Percentiles rank a stretch among this genome's conserved stretches.
Conservation (phyloP, 2,797 vertebrate species). For the Dipus sagitta region DNA sequence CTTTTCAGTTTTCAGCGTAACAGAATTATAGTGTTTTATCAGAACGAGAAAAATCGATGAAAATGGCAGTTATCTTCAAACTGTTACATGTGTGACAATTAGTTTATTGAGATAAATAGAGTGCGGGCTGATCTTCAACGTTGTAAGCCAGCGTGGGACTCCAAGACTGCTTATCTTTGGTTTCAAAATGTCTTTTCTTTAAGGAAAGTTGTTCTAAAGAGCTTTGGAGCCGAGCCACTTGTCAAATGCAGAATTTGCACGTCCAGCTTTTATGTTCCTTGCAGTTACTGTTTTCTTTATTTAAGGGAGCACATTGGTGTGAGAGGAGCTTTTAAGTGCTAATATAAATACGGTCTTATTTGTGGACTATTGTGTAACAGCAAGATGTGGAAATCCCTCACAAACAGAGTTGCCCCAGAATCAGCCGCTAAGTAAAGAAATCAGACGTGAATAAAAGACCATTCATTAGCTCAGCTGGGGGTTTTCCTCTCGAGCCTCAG, state of each 20-base stretch:
- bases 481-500: not conserved
- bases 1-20: slow-evolving; percentile 27
- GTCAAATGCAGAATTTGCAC: not conserved
- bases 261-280: slow-evolving; percentile 34
- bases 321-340: slow-evolving; percentile 61
- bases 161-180: not conserved
- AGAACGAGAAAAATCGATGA: not conserved
- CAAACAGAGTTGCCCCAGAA: not conserved
- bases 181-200: slow-evolving; percentile 44
- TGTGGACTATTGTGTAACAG: slow-evolving; percentile 52
- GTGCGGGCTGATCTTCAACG: not conserved
- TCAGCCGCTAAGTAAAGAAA: not conserved
- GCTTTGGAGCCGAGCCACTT: slow-evolving; percentile 45
- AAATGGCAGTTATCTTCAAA: slow-evolving; percentile 36
- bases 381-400: slow-evolving; percentile 61
- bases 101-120: not conserved
- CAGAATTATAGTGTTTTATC: not conserved
- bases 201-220: slow-evolving; percentile 45
- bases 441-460: not conserved
- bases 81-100: not conserved
- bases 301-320: slow-evolving; percentile 14
- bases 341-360: slow-evolving; percentile 56
- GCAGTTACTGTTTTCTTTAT: slow-evolving; percentile 31
- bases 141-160: not conserved
- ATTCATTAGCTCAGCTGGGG: not conserved